Evolutionary conservation across 1,140 invertebrate species (phyloP).

Genomic region (Eufriesea mexicana): DNA sequence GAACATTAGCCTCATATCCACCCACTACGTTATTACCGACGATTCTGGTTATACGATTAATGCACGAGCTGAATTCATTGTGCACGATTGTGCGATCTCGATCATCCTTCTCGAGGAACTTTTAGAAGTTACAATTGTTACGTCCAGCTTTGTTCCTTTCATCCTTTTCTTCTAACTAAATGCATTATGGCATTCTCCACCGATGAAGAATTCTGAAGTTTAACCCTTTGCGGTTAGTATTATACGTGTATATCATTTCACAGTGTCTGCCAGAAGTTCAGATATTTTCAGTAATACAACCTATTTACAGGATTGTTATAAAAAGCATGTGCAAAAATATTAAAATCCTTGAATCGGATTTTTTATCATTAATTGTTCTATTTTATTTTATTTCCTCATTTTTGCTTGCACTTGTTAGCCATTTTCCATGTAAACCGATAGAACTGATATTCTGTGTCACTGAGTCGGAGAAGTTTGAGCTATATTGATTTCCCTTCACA

Average conservation of each 20-base stretch:
- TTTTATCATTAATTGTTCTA: not conserved
- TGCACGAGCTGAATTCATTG: constrained; percentile 34
- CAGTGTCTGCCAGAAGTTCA: too few species aligned
- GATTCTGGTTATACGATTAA: constrained; percentile 46
- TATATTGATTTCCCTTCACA: constrained; percentile 44
- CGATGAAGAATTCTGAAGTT: not conserved
- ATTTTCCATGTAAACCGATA: constrained; percentile 23
- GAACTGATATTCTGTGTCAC: constrained; percentile 31
- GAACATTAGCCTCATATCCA: constrained; percentile 40
- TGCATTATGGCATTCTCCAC: not conserved
- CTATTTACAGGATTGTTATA: too few species aligned
- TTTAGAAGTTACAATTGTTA: not conserved
- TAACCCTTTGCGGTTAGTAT: not conserved
- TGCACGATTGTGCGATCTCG: constrained; percentile 8
- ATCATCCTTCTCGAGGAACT: constrained; percentile 2
- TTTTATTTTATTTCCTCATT: not conserved
- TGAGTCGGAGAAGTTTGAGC: constrained; percentile 27
- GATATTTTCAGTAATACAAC: not conserved
- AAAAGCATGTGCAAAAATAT: not conserved
- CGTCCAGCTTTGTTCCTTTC: not conserved
- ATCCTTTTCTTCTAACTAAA: not conserved
- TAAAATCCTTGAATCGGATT: not conserved
- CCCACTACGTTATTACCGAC: constrained; percentile 38
- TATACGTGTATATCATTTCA: not conserved
- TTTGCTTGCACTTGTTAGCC: not conserved